These are phyloP conservation scores for Pinna nobilis DNA, from an alignment of 1,140 invertebrate species.

Conservation along the genomic window DNA sequence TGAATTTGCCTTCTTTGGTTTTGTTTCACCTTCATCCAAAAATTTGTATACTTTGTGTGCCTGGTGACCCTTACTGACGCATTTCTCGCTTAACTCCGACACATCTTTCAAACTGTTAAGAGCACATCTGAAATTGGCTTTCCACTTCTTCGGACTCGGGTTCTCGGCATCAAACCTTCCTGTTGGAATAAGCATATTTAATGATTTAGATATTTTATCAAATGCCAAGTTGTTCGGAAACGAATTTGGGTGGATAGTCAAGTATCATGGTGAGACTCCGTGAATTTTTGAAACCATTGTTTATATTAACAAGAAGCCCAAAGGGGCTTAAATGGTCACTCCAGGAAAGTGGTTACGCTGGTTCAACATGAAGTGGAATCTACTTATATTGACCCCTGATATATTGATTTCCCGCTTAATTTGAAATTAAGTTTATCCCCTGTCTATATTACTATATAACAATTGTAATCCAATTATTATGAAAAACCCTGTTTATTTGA, in stretches of 20 bases:
- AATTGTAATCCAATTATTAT: too few species aligned
- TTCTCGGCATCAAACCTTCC: slow-evolving; percentile 41
- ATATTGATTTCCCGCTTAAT: too few species aligned
- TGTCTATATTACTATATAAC: too few species aligned
- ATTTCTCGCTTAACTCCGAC: slow-evolving; percentile 46
- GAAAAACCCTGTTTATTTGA: too few species aligned
- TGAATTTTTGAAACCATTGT: too few species aligned
- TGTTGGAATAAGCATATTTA: not conserved
- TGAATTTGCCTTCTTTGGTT: not conserved
- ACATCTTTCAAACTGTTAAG: slow-evolving; percentile 68
- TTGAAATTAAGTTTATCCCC: too few species aligned
- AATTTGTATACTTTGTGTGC: slow-evolving; percentile 62
- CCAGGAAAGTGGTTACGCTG: too few species aligned
- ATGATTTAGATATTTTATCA: not conserved
- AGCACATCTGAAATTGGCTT: slow-evolving; percentile 72
- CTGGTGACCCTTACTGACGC: slow-evolving; percentile 54
- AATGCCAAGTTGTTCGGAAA: not conserved
- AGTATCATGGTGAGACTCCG: too few species aligned
- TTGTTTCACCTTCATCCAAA: slow-evolving; percentile 18
- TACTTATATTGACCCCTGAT: too few species aligned
- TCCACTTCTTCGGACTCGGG: slow-evolving; percentile 66
- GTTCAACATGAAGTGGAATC: too few species aligned
- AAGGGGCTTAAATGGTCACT: too few species aligned
- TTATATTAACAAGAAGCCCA: not conserved
- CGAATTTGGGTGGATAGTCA: too few species aligned